Base-by-base conservation (phyloP, 1,140 invertebrate genomes). In the Drosophila pandora region DNA sequence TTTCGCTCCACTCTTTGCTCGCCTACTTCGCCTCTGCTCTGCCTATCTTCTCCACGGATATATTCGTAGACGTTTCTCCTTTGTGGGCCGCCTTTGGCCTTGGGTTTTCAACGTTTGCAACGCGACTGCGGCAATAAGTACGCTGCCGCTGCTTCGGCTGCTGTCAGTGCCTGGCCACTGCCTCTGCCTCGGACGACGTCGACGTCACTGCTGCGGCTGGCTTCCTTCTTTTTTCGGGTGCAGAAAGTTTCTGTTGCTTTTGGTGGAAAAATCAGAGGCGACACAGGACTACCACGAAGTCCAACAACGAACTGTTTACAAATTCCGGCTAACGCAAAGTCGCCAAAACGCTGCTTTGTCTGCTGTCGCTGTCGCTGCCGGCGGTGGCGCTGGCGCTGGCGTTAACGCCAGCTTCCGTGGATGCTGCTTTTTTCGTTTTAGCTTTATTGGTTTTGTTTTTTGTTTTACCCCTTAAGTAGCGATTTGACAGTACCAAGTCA, bases 231-330 rank as follows among this genome's bases (percentile, higher is more conserved):
- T 10, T 22, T 22, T 10, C 21, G 43, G 43, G 17, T 5, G 12
- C 4, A 47, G 22, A 47, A 65, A 41, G 47, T 71, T 61, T 21
- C 30, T 52, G 17, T 49, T 59, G 30, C 34, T 61, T 49, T 39
- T 39, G 50, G 37, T 22, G 59, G 60, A 43, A 57, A 62, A 58
- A 56, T 62, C 39, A 39, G 60, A 43, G 53, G 61, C 55, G 45
- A 63, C 59, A 45, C 39, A 63, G 39, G 61, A 41, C 48, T 34
- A 67, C 48, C 67, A 68, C 62, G 65, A 68, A 58, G 60, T 59
- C 60, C 62, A 48, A 48, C 65, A 73, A 59, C 76, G 79, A 83
- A 70, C 79, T 54, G 74, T 81, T 82, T 81, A 82, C 79, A 79
- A 79, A 61, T 75, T 76, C 58, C 70, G 77, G 55, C 58, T 28